These are phyloP conservation scores for Nebria ingens DNA, from an alignment of 1,140 invertebrate species.

Conservation along the genomic window DNA sequence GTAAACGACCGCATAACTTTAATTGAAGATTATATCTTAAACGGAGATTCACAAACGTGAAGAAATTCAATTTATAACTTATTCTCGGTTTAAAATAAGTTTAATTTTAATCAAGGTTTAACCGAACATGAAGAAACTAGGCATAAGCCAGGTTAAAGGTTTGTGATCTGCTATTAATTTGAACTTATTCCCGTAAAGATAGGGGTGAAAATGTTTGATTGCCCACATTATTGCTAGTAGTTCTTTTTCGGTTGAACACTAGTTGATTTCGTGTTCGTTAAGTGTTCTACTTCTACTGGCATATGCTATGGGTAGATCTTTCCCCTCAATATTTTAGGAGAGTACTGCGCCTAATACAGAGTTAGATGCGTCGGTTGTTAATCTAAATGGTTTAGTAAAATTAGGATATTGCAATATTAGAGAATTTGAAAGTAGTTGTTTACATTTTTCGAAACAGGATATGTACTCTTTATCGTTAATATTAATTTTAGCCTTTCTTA, in stretches of 20 bases:
- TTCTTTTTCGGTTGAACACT: constrained; percentile 27
- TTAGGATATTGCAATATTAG: constrained; percentile 30
- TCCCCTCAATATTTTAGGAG: constrained; percentile 24
- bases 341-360: constrained; percentile 22
- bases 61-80: no score
- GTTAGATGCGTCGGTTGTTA: constrained; percentile 21
- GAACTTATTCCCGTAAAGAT: constrained; percentile 29
- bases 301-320: constrained; percentile 24
- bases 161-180: constrained; percentile 24
- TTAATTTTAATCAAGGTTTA: no score
- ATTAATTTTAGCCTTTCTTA: constrained; percentile 16
- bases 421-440: constrained; percentile 23
- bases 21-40: no score
- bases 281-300: constrained; percentile 23
- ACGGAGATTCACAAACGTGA: no score
- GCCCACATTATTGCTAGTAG: no score
- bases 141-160: no score
- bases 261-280: constrained; percentile 23
- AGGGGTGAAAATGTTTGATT: constrained; percentile 33
- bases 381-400: constrained; percentile 21
- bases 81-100: no score
- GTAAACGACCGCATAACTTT: no score
- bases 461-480: constrained; percentile 6
- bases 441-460: constrained; percentile 24
- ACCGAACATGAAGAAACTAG: no score